These are phyloP conservation scores for Lepidocyrtoides sp. DNA, from an alignment of 2,888 invertebrate species.

Conservation along the genomic window DNA sequence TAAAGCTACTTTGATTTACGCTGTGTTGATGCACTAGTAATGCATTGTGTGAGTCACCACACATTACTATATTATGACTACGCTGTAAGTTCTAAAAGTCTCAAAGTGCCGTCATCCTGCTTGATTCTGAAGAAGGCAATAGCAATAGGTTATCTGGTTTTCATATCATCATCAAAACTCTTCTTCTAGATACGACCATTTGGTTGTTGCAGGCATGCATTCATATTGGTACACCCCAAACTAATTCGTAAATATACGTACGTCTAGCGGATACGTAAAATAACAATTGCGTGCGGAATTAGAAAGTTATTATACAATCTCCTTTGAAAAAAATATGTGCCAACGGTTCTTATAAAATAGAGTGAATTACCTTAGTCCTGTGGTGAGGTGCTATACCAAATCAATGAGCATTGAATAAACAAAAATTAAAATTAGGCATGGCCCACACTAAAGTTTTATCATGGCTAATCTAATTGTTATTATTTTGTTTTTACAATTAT, in stretches of 20 bases:
- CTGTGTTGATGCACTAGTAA: too few species aligned
- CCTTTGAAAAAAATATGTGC: conserved; percentile 62
- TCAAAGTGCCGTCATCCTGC: not conserved
- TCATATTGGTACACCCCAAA: not conserved
- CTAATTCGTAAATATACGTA: not conserved
- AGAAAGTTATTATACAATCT: conserved; percentile 77
- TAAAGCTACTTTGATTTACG: not conserved
- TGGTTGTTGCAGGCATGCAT: not conserved
- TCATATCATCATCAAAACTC: not conserved
- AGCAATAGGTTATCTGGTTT: not conserved
- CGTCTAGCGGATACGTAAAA: conserved; percentile 10
- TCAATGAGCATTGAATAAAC: not conserved
- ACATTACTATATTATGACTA: not conserved
- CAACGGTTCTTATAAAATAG: conserved; percentile 25
- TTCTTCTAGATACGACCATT: not conserved
- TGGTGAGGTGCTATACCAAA: not conserved
- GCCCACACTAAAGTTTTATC: not conserved
- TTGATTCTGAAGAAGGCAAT: not conserved
- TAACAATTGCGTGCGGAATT: conserved; percentile 68
- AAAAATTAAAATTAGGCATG: conserved; percentile 25
- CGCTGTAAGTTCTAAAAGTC: not conserved
- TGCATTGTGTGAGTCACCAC: not conserved
- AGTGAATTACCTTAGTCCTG: not conserved
- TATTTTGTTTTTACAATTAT: not conserved
- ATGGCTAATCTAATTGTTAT: not conserved